Conservation (phyloP, 2,888 invertebrate species). For the Poecilus cupreus region DNA sequence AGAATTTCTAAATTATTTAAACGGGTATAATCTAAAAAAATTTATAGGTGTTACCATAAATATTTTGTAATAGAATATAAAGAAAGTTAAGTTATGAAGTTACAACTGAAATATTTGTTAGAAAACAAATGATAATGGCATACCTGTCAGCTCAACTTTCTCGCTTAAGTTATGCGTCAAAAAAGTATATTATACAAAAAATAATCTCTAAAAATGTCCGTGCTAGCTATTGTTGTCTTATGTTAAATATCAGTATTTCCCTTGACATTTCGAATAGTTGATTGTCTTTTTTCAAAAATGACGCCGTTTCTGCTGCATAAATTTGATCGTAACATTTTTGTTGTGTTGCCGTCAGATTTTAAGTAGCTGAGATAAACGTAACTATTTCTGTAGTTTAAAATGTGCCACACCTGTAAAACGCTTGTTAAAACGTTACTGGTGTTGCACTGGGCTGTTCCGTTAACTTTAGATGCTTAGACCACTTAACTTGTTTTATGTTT, state of each 20-base stretch:
- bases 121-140: neutral
- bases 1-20: too few relatives aligned
- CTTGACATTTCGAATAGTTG: constrained; percentile 26
- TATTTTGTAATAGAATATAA: neutral
- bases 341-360: neutral
- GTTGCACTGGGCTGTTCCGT: constrained; percentile 7
- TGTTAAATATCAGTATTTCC: constrained; percentile 22
- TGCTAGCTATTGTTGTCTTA: constrained; percentile 15
- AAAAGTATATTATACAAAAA: neutral
- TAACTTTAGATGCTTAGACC: constrained; percentile 30
- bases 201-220: neutral
- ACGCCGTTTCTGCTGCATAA: constrained; percentile 11
- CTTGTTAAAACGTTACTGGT: constrained; percentile 8
- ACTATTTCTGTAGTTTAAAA: neutral
- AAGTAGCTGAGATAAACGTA: neutral
- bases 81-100: neutral
- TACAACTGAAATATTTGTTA: neutral
- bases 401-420: constrained; percentile 24
- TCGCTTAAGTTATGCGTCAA: neutral
- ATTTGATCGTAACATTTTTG: constrained; percentile 10
- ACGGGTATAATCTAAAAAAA: too few relatives aligned
- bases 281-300: constrained; percentile 21
- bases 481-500: constrained; percentile 28
- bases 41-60: neutral
- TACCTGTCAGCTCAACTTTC: neutral